phyloP scores from a whole-genome alignment of 1,140 invertebrate genomes.

The Pseudomyrmex concolor region DNA sequence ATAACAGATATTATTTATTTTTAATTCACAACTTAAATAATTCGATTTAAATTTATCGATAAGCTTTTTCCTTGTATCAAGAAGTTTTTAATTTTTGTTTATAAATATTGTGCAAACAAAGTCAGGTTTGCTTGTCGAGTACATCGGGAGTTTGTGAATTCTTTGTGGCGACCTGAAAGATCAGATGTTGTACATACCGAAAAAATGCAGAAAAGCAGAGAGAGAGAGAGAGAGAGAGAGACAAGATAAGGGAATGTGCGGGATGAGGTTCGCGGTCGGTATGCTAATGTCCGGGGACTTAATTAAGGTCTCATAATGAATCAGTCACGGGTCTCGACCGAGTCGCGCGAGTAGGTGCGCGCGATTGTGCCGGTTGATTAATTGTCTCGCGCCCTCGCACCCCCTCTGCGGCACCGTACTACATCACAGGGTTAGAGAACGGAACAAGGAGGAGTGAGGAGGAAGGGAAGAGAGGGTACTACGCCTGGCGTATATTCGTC shows the following conservation, averaged over 20 bases:
- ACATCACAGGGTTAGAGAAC: slow-evolving; percentile 4
- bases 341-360: slow-evolving; percentile 63
- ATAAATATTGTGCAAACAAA: too few relatives aligned
- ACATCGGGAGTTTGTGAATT: background rate
- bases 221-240: too few relatives aligned
- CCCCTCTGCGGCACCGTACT: background rate
- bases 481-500: slow-evolving; percentile 53
- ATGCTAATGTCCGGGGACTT: slow-evolving; percentile 79
- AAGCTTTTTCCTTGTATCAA: too few relatives aligned
- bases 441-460: background rate
- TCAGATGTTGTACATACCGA: slow-evolving; percentile 3
- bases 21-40: too few relatives aligned
- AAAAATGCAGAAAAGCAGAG: slow-evolving; percentile 15
- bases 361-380: slow-evolving; percentile 77
- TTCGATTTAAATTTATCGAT: too few relatives aligned
- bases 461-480: slow-evolving; percentile 8
- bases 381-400: slow-evolving; percentile 69
- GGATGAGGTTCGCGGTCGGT: slow-evolving; percentile 66
- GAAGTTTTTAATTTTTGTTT: too few relatives aligned
- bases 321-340: slow-evolving; percentile 75
- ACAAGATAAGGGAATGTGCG: background rate
- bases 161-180: background rate
- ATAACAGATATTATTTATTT: too few relatives aligned
- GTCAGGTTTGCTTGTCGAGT: too few relatives aligned
- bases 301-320: slow-evolving; percentile 82